Base-by-base conservation (phyloP, 1,140 invertebrate species). In the Tetramorium alpestre region DNA sequence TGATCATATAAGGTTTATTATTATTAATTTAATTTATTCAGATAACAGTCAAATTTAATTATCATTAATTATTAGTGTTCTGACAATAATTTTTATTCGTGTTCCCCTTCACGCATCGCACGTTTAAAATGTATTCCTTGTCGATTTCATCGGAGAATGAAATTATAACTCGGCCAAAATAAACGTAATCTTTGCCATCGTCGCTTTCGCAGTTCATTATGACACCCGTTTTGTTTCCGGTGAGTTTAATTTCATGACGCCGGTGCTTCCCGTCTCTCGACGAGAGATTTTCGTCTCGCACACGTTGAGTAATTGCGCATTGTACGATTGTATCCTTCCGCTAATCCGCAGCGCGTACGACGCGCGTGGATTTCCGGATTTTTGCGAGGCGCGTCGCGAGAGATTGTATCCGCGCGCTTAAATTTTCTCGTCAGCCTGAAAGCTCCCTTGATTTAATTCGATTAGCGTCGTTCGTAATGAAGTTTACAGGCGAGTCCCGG, bases 361-460 rank as follows among this genome's bases (percentile, higher is more conserved):
- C 62, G 7, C 64, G 7, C 64, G 28, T 28, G 60, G 4, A 62
- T 69, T 69, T 54, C 49, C 64, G 38, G 62, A 80, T 80, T 80
- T 80, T 80, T 80, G 62, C 62, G 33, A 80, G 25, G 28, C 62
- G 10, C 62, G 10, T 38, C 33, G 54, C 54, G n/a, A 0, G 80
- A 73, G 56, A 84, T 84, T 84, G 69, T 75, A 73, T 60, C 41
- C 69, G 18, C 25, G 44, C 49, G 70, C 58, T 84, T 84, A 84
- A 84, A 84, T 73, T 84, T 84, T 75, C 81, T 62, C 70, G 75
- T 58, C 60, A 56, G 62, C 47, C 25, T 65, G 51, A 86, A 77
- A 77, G 72, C 60, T 38, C 64, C 18, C 73, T 86, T 58, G 75
- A 78, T 86, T 76, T 78, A 75, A 86, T 78, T 86, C 84, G 72